phyloP scores from a whole-genome alignment of 2,888 invertebrate species.

The Mechanitis messenoides region DNA sequence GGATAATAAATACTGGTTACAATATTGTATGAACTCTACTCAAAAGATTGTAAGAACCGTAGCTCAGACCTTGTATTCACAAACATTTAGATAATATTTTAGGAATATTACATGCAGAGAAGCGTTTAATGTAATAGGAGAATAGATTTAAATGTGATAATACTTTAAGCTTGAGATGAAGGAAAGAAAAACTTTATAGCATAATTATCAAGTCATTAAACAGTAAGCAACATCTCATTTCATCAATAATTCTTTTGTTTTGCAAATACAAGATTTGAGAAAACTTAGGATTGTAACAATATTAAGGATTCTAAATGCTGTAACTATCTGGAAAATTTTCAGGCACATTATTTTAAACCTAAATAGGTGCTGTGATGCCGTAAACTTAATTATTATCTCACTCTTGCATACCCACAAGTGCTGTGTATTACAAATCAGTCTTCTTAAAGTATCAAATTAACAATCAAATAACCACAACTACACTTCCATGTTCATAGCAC shows the following conservation, averaged over 20 bases:
- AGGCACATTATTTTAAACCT: slow-evolving; percentile 18
- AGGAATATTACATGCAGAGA: no score
- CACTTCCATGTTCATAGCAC: background rate
- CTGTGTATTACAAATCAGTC: slow-evolving; percentile 57
- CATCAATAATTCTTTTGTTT: slow-evolving; percentile 1
- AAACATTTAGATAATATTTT: no score
- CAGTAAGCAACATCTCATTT: background rate
- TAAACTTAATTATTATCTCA: slow-evolving; percentile 35
- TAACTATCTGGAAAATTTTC: slow-evolving; percentile 1
- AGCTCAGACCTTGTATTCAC: no score
- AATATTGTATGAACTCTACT: background rate
- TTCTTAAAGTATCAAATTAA: slow-evolving; percentile 42
- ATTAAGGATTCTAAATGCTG: background rate
- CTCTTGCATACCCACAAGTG: slow-evolving; percentile 37
- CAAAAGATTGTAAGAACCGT: no score
- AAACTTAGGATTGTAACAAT: background rate
- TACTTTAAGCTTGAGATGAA: no score
- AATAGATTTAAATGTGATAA: no score
- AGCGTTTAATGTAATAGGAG: no score
- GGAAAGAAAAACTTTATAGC: no score
- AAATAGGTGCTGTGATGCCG: slow-evolving; percentile 20
- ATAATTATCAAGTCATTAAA: no score
- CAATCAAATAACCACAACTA: slow-evolving; percentile 42
- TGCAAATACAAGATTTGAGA: background rate
- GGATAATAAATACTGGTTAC: slow-evolving; percentile 22